Percentiles rank a stretch among this genome's conserved stretches.
Evolutionary conservation across 2,888 invertebrate species (phyloP).

Genomic region (Drosophila ustulata): DNA sequence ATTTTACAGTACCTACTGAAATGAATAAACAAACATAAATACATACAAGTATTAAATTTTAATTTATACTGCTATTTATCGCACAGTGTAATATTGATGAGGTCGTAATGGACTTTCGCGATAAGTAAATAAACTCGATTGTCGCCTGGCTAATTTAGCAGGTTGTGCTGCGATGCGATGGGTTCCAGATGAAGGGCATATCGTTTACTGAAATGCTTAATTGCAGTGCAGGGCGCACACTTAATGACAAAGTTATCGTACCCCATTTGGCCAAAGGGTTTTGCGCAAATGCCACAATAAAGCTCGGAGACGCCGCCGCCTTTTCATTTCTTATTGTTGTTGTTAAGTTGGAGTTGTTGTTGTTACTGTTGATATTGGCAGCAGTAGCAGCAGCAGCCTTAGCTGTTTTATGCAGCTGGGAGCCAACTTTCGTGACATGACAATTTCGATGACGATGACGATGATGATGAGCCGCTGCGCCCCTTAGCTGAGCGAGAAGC

Average conservation of each 20-base stretch:
- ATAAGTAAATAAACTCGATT: constrained; percentile 21
- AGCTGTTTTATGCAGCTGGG: constrained; percentile 62
- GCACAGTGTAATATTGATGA: constrained; percentile 5
- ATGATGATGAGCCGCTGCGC: constrained; percentile 67
- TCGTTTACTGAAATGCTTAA: constrained; percentile 36
- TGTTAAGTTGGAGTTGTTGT: constrained; percentile 4
- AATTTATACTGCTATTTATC: not conserved
- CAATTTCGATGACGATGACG: constrained; percentile 77
- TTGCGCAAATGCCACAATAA: constrained; percentile 65
- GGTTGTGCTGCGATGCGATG: not conserved
- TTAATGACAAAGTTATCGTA: constrained; percentile 60
- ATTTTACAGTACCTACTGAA: too few species aligned
- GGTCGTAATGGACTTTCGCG: constrained; percentile 18
- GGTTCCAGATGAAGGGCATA: constrained; percentile 4
- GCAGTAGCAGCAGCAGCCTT: constrained; percentile 37
- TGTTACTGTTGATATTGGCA: constrained; percentile 36
- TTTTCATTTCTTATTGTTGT: constrained; percentile 17
- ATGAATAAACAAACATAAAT: too few species aligned
- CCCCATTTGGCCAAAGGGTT: constrained; percentile 55
- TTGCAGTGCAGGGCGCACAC: constrained; percentile 46
- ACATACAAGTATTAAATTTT: too few species aligned
- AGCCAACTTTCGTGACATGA: constrained; percentile 81
- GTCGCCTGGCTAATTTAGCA: constrained; percentile 17
- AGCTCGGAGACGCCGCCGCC: constrained; percentile 61
- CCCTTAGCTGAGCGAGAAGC: constrained; percentile 48